These are phyloP conservation scores for Ischnus inquisitorius DNA, from an alignment of 2,888 invertebrate genomes.

Conservation along the genomic window DNA sequence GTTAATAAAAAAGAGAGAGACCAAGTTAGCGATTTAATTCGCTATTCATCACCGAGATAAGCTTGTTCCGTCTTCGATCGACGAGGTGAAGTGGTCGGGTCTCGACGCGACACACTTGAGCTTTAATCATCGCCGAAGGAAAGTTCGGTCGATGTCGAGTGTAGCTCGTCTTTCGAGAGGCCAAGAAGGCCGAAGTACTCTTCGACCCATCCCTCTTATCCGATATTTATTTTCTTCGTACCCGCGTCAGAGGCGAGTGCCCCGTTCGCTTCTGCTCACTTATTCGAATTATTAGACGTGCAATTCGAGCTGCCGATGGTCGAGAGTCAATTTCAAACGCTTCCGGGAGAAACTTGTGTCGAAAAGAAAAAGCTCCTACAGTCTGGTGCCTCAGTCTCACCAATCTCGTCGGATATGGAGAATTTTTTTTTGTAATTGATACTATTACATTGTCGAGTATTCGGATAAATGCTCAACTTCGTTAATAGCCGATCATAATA, in stretches of 20 bases:
- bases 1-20: no score
- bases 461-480: no score
- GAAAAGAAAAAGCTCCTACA: no score
- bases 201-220: constrained; percentile 14
- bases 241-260: constrained; percentile 8
- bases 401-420: no score
- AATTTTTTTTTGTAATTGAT: no score
- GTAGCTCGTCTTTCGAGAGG: constrained; percentile 33
- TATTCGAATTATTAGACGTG: neutral
- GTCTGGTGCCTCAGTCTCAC: no score
- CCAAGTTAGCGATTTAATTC: neutral
- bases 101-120: constrained; percentile 17
- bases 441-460: no score
- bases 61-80: neutral
- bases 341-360: neutral
- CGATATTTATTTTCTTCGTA: constrained; percentile 58
- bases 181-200: constrained; percentile 33
- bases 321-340: neutral
- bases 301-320: no score
- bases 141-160: constrained; percentile 44
- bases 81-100: neutral
- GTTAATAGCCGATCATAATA: neutral
- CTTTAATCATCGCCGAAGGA: constrained; percentile 52
- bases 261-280: neutral
- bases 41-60: neutral